These are phyloP conservation scores for Hydropsyche tenuis DNA, from an alignment of 1,140 invertebrate genomes.

Conservation along the genomic window DNA sequence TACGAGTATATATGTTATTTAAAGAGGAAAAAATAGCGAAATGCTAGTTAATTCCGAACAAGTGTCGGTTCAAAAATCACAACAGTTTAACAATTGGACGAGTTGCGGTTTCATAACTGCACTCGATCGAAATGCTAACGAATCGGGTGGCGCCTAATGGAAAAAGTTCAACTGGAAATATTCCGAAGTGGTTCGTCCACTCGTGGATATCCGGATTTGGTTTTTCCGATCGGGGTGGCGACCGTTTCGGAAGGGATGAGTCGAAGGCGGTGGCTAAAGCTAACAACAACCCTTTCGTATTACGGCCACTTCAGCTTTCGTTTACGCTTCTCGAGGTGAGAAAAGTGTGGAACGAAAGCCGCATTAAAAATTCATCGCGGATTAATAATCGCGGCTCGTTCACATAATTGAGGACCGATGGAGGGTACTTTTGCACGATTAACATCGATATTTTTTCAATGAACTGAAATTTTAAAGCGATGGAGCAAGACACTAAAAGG, in stretches of 20 bases:
- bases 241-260: too few relatives aligned
- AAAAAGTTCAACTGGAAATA: constrained; percentile 35
- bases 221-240: background rate
- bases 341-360: too few relatives aligned
- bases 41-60: background rate
- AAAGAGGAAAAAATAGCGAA: background rate
- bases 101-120: constrained; percentile 1
- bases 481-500: too few relatives aligned
- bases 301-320: background rate
- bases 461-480: too few relatives aligned
- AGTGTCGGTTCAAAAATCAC: background rate
- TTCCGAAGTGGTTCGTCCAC: background rate
- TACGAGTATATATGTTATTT: too few relatives aligned
- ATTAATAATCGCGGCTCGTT: too few relatives aligned
- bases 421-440: too few relatives aligned
- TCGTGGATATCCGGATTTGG: background rate
- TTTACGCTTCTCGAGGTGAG: constrained; percentile 7
- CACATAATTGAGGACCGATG: too few relatives aligned
- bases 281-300: constrained; percentile 11
- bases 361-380: too few relatives aligned
- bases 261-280: too few relatives aligned
- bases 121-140: constrained; percentile 28
- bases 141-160: constrained; percentile 20
- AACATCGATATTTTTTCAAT: too few relatives aligned
- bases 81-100: constrained; percentile 2